A percentile compares a stretch with the other conserved stretches of the same genome.
These are phyloP conservation scores for Troides helena DNA, from an alignment of 2,888 invertebrate genomes.

Conservation along the genomic window DNA sequence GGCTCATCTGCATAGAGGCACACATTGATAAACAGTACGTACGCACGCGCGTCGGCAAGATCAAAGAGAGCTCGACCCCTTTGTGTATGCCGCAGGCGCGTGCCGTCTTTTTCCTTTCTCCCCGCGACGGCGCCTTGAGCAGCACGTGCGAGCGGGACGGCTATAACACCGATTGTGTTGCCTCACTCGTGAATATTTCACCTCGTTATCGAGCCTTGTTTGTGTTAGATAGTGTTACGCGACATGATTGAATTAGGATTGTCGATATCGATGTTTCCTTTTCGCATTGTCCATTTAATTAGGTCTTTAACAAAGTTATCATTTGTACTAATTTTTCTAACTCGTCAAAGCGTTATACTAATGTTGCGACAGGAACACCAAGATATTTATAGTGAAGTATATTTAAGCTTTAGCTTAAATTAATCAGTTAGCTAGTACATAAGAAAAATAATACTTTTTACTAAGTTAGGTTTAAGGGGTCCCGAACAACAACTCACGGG, in stretches of 20 bases:
- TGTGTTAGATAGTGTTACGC: slow-evolving; percentile 72
- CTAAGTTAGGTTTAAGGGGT: no score
- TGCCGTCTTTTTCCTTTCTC: slow-evolving; percentile 73
- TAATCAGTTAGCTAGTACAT: no score
- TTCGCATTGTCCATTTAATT: slow-evolving; percentile 26
- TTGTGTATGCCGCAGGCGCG: slow-evolving; percentile 74
- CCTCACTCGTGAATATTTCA: slow-evolving; percentile 79
- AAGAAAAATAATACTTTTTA: no score
- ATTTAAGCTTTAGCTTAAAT: no score
- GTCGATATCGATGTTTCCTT: slow-evolving; percentile 54
- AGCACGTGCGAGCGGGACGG: slow-evolving; percentile 59
- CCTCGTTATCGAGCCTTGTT: slow-evolving; percentile 80
- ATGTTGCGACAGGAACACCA: no score
- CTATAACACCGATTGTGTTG: slow-evolving; percentile 67
- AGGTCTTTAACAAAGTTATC: background rate
- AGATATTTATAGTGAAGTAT: no score
- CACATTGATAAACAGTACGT: slow-evolving; percentile 53
- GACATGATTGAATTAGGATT: slow-evolving; percentile 48
- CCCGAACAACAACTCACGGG: no score
- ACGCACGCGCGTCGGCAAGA: slow-evolving; percentile 77
- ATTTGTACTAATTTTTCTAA: background rate
- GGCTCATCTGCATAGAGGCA: slow-evolving; percentile 75
- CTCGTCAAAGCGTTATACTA: background rate
- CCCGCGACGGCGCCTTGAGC: slow-evolving; percentile 50
- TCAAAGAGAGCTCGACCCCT: slow-evolving; percentile 78